Evolutionary conservation across 2,888 invertebrate genomes (phyloP).

Genomic region (Trachelus tabidus): DNA sequence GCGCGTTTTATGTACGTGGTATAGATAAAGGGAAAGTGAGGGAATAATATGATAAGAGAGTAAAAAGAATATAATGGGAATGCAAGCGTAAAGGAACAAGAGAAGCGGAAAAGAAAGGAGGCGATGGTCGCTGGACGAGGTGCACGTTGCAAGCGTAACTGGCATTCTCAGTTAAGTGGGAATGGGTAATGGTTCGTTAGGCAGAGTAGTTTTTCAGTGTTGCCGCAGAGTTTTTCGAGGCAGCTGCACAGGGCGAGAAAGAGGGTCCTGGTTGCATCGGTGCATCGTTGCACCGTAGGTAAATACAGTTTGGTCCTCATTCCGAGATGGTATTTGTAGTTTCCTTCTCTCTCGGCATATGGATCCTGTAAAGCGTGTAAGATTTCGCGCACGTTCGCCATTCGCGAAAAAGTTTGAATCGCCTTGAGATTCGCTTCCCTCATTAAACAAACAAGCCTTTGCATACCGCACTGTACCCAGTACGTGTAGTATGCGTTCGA

Average conservation of each 20-base stretch:
- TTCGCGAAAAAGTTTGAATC: constrained; percentile 48
- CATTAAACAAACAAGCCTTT: constrained; percentile 62
- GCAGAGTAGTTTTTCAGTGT: constrained; percentile 56
- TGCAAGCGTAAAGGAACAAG: constrained; percentile 9
- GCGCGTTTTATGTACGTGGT: not conserved
- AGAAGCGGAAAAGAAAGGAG: not conserved
- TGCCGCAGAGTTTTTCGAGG: constrained; percentile 46
- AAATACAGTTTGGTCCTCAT: not conserved
- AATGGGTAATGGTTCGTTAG: constrained; percentile 61
- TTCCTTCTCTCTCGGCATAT: constrained; percentile 25
- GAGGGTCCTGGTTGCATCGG: constrained; percentile 20
- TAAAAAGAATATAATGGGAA: not conserved
- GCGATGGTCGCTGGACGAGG: constrained; percentile 9
- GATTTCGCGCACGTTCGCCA: constrained; percentile 15
- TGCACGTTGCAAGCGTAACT: constrained; percentile 37
- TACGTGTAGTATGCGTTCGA: not conserved
- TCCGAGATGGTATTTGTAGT: not conserved
- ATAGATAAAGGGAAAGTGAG: not conserved
- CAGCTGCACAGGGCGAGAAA: constrained; percentile 42
- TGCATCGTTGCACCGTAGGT: constrained; percentile 7
- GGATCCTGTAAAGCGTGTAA: constrained; percentile 23
- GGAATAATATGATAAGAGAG: not conserved
- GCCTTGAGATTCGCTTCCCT: constrained; percentile 66
- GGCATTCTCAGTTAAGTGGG: constrained; percentile 51
- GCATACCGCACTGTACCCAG: constrained; percentile 38